Percentiles rank a stretch among this genome's conserved stretches.
phyloP scores from a whole-genome alignment of 2,113 vertebrate species.

The Centropus unirufus region DNA sequence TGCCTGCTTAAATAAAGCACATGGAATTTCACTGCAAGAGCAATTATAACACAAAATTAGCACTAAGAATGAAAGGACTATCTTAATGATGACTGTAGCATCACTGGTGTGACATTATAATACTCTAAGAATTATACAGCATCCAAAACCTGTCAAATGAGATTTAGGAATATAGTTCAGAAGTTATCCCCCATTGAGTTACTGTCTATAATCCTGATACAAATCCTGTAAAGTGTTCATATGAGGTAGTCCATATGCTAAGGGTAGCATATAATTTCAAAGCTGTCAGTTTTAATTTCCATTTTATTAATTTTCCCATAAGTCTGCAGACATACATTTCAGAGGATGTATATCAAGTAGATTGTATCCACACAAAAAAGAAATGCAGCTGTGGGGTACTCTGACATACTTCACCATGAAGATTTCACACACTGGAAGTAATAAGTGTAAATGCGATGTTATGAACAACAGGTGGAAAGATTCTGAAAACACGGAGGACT shows the following conservation, averaged over 20 bases:
- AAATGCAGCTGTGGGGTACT: slow-evolving; percentile 38
- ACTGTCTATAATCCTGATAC: slow-evolving; percentile 78
- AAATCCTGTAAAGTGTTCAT: slow-evolving; percentile 72
- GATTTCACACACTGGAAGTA: not conserved
- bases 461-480: not conserved
- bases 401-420: not conserved
- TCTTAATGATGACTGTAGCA: slow-evolving; percentile 69
- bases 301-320: slow-evolving; percentile 82
- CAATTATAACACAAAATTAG: slow-evolving; percentile 50
- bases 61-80: slow-evolving; percentile 55
- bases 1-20: slow-evolving; percentile 14
- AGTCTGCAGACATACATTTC: slow-evolving; percentile 72
- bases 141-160: slow-evolving; percentile 79
- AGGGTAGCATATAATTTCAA: slow-evolving; percentile 76
- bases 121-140: slow-evolving; percentile 71
- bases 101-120: slow-evolving; percentile 67
- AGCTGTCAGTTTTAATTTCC: slow-evolving; percentile 80
- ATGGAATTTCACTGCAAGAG: slow-evolving; percentile 30
- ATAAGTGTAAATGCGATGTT: not conserved
- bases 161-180: slow-evolving; percentile 80
- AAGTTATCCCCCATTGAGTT: slow-evolving; percentile 77
- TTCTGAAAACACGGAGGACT: not conserved
- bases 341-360: slow-evolving; percentile 67
- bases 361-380: slow-evolving; percentile 67
- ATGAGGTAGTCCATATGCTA: slow-evolving; percentile 80